Conservation (phyloP, 2,113 vertebrate genomes). For the Ancistrus triradiatus region DNA sequence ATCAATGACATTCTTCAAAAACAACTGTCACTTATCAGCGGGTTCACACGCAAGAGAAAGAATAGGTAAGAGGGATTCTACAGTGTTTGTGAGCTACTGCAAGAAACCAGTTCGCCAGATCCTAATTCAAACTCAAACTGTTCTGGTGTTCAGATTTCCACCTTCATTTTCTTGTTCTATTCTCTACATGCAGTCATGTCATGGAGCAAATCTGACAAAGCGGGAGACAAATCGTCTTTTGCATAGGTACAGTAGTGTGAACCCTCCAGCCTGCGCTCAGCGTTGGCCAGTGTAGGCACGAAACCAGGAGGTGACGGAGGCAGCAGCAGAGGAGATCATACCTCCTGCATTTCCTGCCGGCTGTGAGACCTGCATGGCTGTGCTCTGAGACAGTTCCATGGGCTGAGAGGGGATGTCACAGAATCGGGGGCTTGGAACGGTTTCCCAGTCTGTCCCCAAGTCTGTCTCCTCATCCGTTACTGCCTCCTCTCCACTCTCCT, state of each 20-base stretch:
- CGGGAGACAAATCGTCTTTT: slow-evolving; percentile 22
- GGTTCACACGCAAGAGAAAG: neutral
- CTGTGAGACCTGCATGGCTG: slow-evolving; percentile 80
- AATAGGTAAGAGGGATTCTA: neutral
- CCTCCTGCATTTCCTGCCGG: slow-evolving; percentile 80
- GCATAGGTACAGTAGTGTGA: slow-evolving; percentile 40
- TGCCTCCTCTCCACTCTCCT: slow-evolving; percentile 88
- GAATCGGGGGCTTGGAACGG: slow-evolving; percentile 91
- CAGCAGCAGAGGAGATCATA: slow-evolving; percentile 93
- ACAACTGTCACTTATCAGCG: too few species aligned
- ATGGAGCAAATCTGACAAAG: slow-evolving; percentile 14
- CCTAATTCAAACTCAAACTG: slow-evolving; percentile 5
- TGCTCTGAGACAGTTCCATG: slow-evolving; percentile 88
- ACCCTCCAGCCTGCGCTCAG: slow-evolving; percentile 53
- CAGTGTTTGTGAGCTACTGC: slow-evolving; percentile 27
- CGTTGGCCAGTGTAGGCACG: slow-evolving; percentile 92
- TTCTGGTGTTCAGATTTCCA: neutral
- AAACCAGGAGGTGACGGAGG: slow-evolving; percentile 92
- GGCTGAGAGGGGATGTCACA: slow-evolving; percentile 97
- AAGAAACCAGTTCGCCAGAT: slow-evolving; percentile 10
- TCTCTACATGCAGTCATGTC: slow-evolving; percentile 22
- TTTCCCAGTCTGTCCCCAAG: slow-evolving; percentile 97
- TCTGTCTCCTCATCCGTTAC: slow-evolving; percentile 93
- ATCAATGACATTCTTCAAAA: too few species aligned
- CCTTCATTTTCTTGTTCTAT: slow-evolving; percentile 14